phyloP scores from a whole-genome alignment of 1,140 invertebrate genomes.

The Centruroides vittatus region DNA sequence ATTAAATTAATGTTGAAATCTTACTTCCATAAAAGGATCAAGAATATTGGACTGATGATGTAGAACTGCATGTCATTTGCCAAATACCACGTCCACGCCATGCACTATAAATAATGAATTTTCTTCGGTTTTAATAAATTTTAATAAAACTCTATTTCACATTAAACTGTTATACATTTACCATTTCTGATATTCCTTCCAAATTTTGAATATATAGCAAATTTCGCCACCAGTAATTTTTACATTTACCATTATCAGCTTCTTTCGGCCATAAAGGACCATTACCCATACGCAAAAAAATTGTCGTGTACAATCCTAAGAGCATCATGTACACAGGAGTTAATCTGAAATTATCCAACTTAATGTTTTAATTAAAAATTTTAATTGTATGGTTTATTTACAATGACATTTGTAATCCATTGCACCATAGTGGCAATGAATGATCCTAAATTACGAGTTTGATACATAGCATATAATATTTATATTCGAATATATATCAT shows the following conservation, averaged over 20 bases:
- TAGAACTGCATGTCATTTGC: conserved; percentile 31
- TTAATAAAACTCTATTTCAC: too few relatives aligned
- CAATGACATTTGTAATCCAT: too few relatives aligned
- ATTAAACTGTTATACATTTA: not conserved
- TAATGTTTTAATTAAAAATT: too few relatives aligned
- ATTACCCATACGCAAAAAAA: not conserved
- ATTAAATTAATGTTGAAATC: not conserved
- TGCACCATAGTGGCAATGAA: too few relatives aligned
- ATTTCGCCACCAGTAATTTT: conserved; percentile 20
- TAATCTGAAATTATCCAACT: conserved; percentile 7
- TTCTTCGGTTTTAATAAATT: not conserved
- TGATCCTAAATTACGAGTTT: too few relatives aligned
- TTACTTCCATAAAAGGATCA: conserved; percentile 20
- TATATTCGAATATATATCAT: too few relatives aligned
- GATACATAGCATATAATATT: too few relatives aligned
- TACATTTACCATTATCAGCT: conserved; percentile 5
- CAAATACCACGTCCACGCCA: conserved; percentile 33
- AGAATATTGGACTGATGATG: conserved; percentile 24
- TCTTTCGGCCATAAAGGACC: conserved; percentile 7
- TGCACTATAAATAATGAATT: conserved; percentile 39
- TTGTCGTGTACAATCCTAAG: not conserved
- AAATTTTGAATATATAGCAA: conserved; percentile 19
- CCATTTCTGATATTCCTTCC: not conserved
- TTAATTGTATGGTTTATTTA: too few relatives aligned
- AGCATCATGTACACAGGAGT: conserved; percentile 2